Percentiles rank a stretch among this genome's conserved stretches.
phyloP scores from a whole-genome alignment of 1,140 invertebrate genomes.

The Archegozetes longisetosus region DNA sequence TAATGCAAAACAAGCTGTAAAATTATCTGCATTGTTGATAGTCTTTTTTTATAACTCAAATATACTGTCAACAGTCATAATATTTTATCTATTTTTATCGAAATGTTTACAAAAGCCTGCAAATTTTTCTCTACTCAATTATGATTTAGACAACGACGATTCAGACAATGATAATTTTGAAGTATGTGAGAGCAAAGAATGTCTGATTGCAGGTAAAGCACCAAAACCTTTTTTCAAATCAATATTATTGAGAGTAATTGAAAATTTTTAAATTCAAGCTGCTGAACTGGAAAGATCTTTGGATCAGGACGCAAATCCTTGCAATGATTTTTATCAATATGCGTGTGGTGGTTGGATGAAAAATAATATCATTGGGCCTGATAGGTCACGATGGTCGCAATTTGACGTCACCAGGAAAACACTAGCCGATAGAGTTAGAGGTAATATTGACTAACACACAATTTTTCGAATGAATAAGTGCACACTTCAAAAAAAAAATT shows the following conservation, averaged over 20 bases:
- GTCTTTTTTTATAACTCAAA: too few relatives aligned
- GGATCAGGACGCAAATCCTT: conserved; percentile 28
- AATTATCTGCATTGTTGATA: too few relatives aligned
- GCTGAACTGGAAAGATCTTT: conserved; percentile 39
- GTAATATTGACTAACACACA: background rate
- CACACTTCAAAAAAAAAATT: background rate
- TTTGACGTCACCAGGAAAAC: background rate
- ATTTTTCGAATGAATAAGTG: background rate
- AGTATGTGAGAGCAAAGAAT: background rate
- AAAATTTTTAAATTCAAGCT: too few relatives aligned
- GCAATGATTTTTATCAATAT: conserved; percentile 50
- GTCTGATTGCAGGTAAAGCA: background rate
- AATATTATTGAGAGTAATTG: background rate
- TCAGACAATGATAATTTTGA: background rate
- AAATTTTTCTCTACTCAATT: too few relatives aligned
- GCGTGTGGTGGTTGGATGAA: conserved; percentile 38
- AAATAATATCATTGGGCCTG: conserved; percentile 31
- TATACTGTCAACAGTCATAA: background rate
- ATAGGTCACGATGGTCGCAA: conserved; percentile 24
- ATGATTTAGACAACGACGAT: too few relatives aligned
- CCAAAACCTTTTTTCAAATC: background rate
- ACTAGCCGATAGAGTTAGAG: background rate
- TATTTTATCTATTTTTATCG: background rate
- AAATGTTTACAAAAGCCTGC: background rate
- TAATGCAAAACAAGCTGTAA: too few relatives aligned